A percentile compares a stretch with the other conserved stretches of the same genome.
Evolutionary conservation across 2,888 invertebrate genomes (phyloP).

Genomic region (Hirtodrosophila confusa): DNA sequence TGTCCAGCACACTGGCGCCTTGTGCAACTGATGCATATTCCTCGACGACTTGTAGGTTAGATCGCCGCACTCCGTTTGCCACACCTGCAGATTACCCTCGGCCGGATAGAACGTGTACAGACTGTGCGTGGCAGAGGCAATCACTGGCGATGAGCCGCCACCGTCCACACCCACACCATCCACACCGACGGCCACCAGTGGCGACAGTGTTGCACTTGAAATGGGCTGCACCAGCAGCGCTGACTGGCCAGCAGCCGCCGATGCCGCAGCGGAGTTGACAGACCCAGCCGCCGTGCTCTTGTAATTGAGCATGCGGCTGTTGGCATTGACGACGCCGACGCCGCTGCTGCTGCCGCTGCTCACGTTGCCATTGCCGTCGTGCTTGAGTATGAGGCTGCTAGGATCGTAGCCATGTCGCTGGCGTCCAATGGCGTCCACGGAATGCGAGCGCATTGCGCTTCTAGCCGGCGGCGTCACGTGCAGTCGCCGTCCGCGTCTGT

Average conservation of each 20-base stretch:
- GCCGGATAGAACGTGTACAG: constrained; percentile 84
- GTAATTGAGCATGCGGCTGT: constrained; percentile 81
- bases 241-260: constrained; percentile 72
- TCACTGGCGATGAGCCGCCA: constrained; percentile 80
- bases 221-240: constrained; percentile 82
- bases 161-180: constrained; percentile 74
- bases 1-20: constrained; percentile 84
- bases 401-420: constrained; percentile 77
- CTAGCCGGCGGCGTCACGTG: constrained; percentile 57
- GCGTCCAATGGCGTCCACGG: constrained; percentile 83
- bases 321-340: constrained; percentile 22
- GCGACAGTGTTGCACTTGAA: constrained; percentile 80
- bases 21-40: constrained; percentile 83
- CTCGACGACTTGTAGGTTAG: constrained; percentile 84
- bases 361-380: constrained; percentile 77
- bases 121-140: constrained; percentile 83
- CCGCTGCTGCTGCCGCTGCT: constrained; percentile 58
- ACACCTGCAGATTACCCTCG: constrained; percentile 84
- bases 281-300: constrained; percentile 58
- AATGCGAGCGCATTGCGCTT: constrained; percentile 81
- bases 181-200: constrained; percentile 67
- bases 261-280: constrained; percentile 38
- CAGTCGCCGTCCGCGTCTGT: constrained; percentile 75
- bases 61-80: constrained; percentile 84
- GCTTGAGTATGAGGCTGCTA: constrained; percentile 81